phyloP scores from a whole-genome alignment of 2,113 vertebrate genomes.

The Percopsis transmontana region DNA sequence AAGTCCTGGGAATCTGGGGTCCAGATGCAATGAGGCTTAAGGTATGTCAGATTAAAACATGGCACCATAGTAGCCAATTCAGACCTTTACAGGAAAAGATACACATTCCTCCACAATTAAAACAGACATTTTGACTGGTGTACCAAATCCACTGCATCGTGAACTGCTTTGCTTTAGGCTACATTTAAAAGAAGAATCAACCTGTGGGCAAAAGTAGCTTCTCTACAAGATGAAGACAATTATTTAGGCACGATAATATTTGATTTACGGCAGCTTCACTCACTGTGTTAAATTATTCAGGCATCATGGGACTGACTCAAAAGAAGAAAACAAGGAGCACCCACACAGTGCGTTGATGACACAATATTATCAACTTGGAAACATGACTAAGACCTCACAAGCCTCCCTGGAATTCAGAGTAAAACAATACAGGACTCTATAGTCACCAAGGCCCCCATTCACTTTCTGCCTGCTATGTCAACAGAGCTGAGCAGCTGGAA shows the following conservation, averaged over 20 bases:
- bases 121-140: conserved; percentile 6
- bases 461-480: conserved; percentile 69
- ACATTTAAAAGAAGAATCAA: not conserved
- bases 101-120: conserved; percentile 36
- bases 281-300: not conserved
- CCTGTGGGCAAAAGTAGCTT: not conserved
- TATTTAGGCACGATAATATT: not conserved
- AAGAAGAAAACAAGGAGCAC: conserved; percentile 1
- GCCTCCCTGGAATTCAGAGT: conserved; percentile 58
- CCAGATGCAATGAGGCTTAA: conserved; percentile 40
- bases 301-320: not conserved
- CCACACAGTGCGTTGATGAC: conserved; percentile 17
- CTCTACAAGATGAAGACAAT: not conserved
- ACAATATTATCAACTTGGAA: conserved; percentile 48
- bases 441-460: conserved; percentile 53
- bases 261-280: not conserved
- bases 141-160: no score
- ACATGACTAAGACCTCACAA: conserved; percentile 54
- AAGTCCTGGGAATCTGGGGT: conserved; percentile 40
- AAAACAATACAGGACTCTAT: conserved; percentile 55
- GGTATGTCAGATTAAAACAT: conserved; percentile 8
- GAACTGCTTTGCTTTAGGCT: not conserved
- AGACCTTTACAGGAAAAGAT: conserved; percentile 35
- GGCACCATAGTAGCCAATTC: conserved; percentile 16
- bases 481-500: conserved; percentile 63